Conservation (phyloP, 2,113 vertebrate genomes). For the Crypturellus undulatus region DNA sequence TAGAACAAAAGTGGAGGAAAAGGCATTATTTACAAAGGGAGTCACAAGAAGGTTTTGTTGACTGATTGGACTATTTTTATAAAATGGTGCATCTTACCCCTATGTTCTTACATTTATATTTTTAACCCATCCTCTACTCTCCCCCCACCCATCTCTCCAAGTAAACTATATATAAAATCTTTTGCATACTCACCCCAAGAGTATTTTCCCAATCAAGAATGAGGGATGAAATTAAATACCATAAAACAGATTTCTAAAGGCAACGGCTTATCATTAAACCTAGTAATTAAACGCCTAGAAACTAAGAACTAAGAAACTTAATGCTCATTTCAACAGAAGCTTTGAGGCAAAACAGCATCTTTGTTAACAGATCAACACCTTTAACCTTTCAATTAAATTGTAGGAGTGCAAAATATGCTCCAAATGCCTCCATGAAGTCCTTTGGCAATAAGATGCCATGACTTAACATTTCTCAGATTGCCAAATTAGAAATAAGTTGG, state of each 20-base stretch:
- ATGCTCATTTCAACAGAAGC: background rate
- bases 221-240: background rate
- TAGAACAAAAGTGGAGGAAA: constrained; percentile 67
- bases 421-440: background rate
- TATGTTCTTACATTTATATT: background rate
- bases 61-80: background rate
- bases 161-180: background rate
- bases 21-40: constrained; percentile 66
- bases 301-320: background rate
- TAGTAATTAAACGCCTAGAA: background rate
- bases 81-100: background rate
- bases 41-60: background rate
- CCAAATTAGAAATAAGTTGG: background rate
- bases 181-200: background rate
- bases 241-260: background rate
- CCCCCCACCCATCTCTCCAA: background rate
- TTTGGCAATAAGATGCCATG: background rate
- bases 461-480: background rate
- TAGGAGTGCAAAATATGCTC: background rate
- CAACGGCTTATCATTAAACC: background rate
- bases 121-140: background rate
- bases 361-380: background rate
- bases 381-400: background rate
- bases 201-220: background rate
- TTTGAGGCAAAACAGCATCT: background rate